Evolutionary conservation across 2,888 invertebrate species (phyloP).

Genomic region (Cheilosia variabilis): DNA sequence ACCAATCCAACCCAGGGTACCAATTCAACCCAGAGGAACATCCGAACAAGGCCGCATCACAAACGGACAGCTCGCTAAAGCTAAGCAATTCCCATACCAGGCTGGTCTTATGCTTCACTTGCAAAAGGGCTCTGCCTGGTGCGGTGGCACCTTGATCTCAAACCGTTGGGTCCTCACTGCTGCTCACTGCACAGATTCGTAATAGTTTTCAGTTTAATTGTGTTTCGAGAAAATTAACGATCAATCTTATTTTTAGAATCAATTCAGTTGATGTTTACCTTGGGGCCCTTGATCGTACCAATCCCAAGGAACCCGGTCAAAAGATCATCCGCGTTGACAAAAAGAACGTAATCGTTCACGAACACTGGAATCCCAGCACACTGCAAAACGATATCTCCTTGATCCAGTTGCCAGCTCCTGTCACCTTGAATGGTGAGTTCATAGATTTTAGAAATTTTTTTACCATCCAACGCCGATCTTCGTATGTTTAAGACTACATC

Average conservation of each 20-base stretch:
- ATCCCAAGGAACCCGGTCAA: constrained; percentile 77
- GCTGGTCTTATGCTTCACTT: constrained; percentile 80
- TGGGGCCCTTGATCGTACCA: constrained; percentile 78
- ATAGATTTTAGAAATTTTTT: not conserved
- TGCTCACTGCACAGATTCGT: constrained; percentile 79
- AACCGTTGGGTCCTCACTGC: constrained; percentile 81
- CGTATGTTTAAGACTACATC: constrained; percentile 72
- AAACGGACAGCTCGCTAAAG: constrained; percentile 80
- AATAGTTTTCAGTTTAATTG: not conserved
- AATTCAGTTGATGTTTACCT: constrained; percentile 79
- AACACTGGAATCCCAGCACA: constrained; percentile 79
- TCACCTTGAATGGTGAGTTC: constrained; percentile 81
- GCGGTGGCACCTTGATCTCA: constrained; percentile 82
- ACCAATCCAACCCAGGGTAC: not conserved
- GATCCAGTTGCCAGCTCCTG: constrained; percentile 81
- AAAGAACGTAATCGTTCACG: constrained; percentile 81
- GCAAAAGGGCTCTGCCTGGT: constrained; percentile 77
- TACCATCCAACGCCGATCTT: not conserved
- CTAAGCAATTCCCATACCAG: constrained; percentile 81
- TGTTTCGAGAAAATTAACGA: not conserved
- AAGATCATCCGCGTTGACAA: constrained; percentile 77
- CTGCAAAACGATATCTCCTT: constrained; percentile 84
- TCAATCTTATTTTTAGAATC: constrained; percentile 71
- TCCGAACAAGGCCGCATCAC: constrained; percentile 45
- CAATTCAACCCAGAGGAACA: not conserved